Percentiles rank a stretch among this genome's conserved stretches.
Conservation (phyloP, 2,888 invertebrate genomes). For the Ommatoiulus sabulosus region DNA sequence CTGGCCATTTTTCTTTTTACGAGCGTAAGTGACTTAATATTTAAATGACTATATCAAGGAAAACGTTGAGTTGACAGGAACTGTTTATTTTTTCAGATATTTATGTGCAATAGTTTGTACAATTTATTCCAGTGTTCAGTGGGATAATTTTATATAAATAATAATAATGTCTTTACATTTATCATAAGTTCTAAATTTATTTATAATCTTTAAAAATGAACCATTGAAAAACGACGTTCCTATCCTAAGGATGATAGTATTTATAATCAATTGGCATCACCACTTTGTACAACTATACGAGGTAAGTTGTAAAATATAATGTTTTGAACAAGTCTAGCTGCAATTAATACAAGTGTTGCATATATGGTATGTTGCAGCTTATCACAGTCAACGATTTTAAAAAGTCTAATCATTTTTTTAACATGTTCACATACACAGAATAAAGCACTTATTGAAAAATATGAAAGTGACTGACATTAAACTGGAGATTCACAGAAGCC, state of each 20-base stretch:
- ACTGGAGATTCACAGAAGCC: slow-evolving; percentile 5
- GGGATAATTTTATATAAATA: not conserved
- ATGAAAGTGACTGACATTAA: not conserved
- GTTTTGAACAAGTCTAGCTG: not conserved
- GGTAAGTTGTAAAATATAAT: slow-evolving; percentile 16
- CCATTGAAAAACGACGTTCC: not conserved
- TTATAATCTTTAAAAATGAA: not conserved
- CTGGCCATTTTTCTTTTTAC: not conserved
- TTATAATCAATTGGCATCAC: too few relatives aligned
- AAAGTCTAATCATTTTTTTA: not conserved
- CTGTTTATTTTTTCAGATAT: not conserved
- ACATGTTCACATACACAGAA: not conserved
- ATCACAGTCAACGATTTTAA: not conserved
- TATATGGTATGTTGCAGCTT: slow-evolving; percentile 26
- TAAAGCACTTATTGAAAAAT: not conserved
- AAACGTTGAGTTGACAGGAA: not conserved
- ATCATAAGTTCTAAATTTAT: not conserved
- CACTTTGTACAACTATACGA: not conserved
- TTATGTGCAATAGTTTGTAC: not conserved
- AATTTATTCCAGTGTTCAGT: not conserved
- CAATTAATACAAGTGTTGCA: not conserved
- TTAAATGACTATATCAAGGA: not conserved
- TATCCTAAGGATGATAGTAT: too few relatives aligned
- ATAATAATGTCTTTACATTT: not conserved
- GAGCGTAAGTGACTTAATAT: not conserved